Evolutionary conservation across 30 jellyfish, hydroid and myxozoan genomes (phyloP), one percentile per base, ranked within the genome.

Genomic region (Nemopilema nomurai): DNA sequence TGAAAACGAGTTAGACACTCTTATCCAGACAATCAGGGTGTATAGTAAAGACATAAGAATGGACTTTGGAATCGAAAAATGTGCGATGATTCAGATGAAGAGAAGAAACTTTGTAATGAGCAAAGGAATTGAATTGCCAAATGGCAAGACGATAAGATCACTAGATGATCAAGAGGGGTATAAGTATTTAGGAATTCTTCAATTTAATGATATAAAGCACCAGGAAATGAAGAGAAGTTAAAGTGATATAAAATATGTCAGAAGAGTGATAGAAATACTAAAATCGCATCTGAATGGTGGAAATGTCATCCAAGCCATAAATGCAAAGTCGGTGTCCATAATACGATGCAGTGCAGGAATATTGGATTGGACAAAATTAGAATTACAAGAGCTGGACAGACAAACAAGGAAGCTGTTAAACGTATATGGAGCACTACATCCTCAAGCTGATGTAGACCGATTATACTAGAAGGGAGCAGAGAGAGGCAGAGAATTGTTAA

Each of bases 131-230:
- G 51, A 22, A 9, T 22, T 69, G 24, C 79, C 79, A 69, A 69
- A 69, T 69, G 52, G 79, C 16, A 51, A 69, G 17, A 69, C 79
- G 51, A 69, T 69, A 23, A 69, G 24, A 69, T 52, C 17, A 28
- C 24, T 69, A 51, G 79, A 69, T 3, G 72, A 63, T 8, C 7
- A 63, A 3, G 72, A 63, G 4, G 72, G 72, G 8, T 63, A 19
- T n/a, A 69, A 69, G 20, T 69, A 69, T 69, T 69, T 69, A 69
- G 79, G 79, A 3, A 69, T 69, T 28, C 79, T 69, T 4, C 52
- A 69, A 51, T 69, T 52, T 20, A 51, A 69, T 69, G 24, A 69
- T 52, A 69, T 69, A 52, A 69, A 69, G 79, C 16, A 20, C 79
- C 16, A 20, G 7, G 79, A 21, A 69, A 69, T 69, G 79, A 69